Conservation (phyloP, 2,797 vertebrate genomes). For the Acomys russatus region DNA sequence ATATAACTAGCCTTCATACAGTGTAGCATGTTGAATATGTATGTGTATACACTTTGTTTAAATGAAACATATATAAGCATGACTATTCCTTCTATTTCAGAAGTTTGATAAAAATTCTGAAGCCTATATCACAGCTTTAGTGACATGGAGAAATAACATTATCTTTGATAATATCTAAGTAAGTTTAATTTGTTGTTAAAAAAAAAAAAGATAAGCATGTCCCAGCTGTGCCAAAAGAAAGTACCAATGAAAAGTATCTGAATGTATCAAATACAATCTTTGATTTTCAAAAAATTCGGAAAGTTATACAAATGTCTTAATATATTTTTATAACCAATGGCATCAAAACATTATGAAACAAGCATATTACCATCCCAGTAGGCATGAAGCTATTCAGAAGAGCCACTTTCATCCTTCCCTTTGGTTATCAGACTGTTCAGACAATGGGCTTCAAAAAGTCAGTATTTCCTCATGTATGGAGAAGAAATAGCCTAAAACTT, state of each 20-base stretch:
- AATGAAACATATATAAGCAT: neutral
- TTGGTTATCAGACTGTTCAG: neutral
- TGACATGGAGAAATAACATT: neutral
- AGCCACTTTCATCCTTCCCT: neutral
- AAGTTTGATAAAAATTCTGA: neutral
- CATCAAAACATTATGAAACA: constrained; percentile 44
- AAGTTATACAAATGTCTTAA: constrained; percentile 2
- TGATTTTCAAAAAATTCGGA: constrained; percentile 26
- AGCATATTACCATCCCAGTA: neutral
- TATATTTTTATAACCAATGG: constrained; percentile 56
- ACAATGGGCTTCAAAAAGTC: neutral
- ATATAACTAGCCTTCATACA: neutral
- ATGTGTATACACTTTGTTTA: neutral
- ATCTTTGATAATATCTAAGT: neutral
- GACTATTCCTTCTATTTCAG: neutral
- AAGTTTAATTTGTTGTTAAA: constrained; percentile 23
- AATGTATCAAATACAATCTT: constrained; percentile 39
- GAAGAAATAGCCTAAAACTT: neutral
- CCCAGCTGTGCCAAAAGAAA: constrained; percentile 30
- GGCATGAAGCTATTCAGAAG: neutral
- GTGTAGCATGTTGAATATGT: neutral
- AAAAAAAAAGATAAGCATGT: constrained; percentile 41
- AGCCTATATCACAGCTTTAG: neutral
- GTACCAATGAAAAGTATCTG: constrained; percentile 33
- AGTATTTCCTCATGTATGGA: neutral